Conservation (phyloP, 2,113 vertebrate genomes). For the Indicator maculatus region DNA sequence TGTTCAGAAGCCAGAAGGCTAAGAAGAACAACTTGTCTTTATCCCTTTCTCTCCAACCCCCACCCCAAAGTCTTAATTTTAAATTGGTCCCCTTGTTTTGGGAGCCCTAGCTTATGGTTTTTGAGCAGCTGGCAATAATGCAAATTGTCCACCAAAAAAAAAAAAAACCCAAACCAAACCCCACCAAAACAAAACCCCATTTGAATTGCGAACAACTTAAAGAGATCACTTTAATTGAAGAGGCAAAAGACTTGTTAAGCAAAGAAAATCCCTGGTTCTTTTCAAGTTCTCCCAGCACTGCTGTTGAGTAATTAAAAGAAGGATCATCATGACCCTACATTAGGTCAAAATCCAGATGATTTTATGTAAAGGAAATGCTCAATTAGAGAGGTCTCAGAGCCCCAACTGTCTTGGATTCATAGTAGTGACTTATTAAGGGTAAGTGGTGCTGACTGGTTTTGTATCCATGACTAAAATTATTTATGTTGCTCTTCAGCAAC, state of each 20-base stretch:
- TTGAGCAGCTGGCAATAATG: constrained; percentile 60
- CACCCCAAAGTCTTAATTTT: constrained; percentile 24
- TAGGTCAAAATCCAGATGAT: constrained; percentile 52
- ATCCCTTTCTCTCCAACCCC: neutral
- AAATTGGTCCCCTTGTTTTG: constrained; percentile 2
- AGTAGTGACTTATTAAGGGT: neutral
- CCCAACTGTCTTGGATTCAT: neutral
- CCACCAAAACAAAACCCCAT: neutral
- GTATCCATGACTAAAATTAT: neutral
- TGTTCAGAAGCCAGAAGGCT: neutral
- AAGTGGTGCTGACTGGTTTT: neutral
- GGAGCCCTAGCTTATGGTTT: constrained; percentile 13
- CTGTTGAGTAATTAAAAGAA: constrained; percentile 48
- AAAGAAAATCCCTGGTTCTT: constrained; percentile 41
- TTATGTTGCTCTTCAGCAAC: constrained; percentile 1
- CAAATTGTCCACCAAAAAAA: constrained; percentile 23
- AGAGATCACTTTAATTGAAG: constrained; percentile 49
- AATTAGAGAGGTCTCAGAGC: neutral
- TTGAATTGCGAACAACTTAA: constrained; percentile 55
- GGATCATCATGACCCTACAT: constrained; percentile 31
- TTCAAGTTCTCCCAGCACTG: constrained; percentile 23
- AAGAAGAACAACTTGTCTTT: constrained; percentile 1
- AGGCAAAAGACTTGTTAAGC: constrained; percentile 27
- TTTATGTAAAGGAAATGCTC: constrained; percentile 44
- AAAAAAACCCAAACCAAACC: no score